A percentile compares a stretch with the other conserved stretches of the same genome.
These are phyloP conservation scores for Poicephalus meyeri DNA, from an alignment of 2,113 vertebrate species.

Conservation along the genomic window DNA sequence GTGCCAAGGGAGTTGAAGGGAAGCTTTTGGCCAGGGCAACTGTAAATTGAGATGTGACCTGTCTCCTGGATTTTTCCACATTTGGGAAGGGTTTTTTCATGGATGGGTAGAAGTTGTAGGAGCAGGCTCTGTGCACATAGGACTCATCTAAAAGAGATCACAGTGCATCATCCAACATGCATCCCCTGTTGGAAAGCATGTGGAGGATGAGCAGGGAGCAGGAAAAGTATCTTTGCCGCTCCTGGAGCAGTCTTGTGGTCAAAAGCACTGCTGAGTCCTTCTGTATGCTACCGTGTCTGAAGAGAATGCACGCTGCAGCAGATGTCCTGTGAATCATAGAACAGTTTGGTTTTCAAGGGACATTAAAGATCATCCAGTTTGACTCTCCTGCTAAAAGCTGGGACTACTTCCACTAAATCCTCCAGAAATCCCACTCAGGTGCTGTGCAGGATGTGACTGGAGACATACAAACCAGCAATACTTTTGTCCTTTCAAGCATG, in stretches of 20 bases:
- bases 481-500: background rate
- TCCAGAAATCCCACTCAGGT: background rate
- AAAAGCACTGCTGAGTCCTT: background rate
- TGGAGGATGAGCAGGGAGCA: background rate
- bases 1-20: background rate
- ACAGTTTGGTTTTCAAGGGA: background rate
- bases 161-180: too few species aligned
- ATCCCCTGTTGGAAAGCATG: background rate
- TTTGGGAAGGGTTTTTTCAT: background rate
- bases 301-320: background rate
- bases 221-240: background rate
- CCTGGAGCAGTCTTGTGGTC: background rate
- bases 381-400: background rate
- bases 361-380: background rate
- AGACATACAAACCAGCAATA: background rate
- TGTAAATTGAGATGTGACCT: background rate
- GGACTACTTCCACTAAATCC: background rate
- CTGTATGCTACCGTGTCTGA: background rate
- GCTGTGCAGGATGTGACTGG: background rate
- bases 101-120: background rate
- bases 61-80: background rate
- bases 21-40: background rate
- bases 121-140: background rate
- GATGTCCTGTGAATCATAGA: background rate
- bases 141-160: background rate